Evolutionary conservation across 37 sponge, comb jelly and placozoan species (phyloP).

Genomic region (Agelas oroides): DNA sequence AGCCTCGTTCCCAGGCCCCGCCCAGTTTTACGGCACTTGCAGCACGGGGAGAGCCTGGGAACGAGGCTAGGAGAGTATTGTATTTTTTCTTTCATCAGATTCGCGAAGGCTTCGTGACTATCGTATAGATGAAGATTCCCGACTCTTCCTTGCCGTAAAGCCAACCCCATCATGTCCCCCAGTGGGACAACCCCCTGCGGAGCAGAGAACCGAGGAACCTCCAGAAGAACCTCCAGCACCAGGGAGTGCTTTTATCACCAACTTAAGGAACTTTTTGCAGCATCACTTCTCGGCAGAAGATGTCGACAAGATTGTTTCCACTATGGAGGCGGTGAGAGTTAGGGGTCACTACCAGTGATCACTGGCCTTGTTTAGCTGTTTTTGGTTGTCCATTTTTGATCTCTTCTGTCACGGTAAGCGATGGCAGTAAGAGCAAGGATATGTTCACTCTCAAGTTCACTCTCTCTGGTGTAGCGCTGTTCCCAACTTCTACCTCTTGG

Average conservation of each 20-base stretch:
- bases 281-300: constrained; percentile 34
- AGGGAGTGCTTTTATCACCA: background rate
- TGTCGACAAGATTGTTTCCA: constrained; percentile 11
- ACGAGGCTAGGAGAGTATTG: too few species aligned
- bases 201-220: too few species aligned
- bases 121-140: constrained; percentile 7
- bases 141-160: constrained; percentile 24
- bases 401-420: too few species aligned
- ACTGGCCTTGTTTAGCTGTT: too few species aligned
- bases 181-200: background rate
- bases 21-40: too few species aligned
- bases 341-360: background rate
- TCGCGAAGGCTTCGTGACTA: background rate
- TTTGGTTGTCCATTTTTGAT: too few species aligned
- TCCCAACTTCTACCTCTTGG: too few species aligned
- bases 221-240: background rate
- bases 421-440: too few species aligned
- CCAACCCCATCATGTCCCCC: background rate
- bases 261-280: constrained; percentile 10
- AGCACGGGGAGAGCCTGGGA: too few species aligned
- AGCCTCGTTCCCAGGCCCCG: too few species aligned
- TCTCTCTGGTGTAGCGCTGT: too few species aligned
- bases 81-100: constrained; percentile 18
- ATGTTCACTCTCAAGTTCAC: too few species aligned
- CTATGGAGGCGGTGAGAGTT: constrained; percentile 17